Evolutionary conservation across 2,888 invertebrate species (phyloP), one percentile per base, ranked within the genome.

Genomic region (Drosophila austrosaltans): DNA sequence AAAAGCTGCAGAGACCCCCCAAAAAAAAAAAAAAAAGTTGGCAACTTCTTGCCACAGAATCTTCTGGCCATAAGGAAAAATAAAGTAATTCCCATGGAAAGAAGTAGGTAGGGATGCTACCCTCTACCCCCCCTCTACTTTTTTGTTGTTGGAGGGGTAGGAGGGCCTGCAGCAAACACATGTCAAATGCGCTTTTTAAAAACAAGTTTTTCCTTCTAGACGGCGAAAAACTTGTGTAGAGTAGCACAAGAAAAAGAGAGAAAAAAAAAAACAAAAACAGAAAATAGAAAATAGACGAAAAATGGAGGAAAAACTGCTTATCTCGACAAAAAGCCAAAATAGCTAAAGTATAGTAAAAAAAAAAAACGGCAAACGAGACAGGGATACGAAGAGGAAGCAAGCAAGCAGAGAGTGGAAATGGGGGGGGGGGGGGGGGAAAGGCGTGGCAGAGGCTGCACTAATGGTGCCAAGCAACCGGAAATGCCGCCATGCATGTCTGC

Each of bases 391-490:
- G 42, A 32, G 40, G 12, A 12, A 16, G 20, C 30, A n/a, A 2
- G 16, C 16, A 16, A 16, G 16, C 16, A 16, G 16, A 16, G 16
- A 16, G 16, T 16, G 16, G 16, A 16, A 16, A 16, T 16, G 16
- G 16, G 16, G 12, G 48, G 72, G 22, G 73, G 10, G 10, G 16
- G 16, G 16, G 12, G 48, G 72, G 22, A 75, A 36, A 36, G 89
- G 83, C 81, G 76, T 86, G 89, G 76, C 78, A 66, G 59, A 22
- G 40, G 84, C 59, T 75, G 81, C 79, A 84, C 88, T 90, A 88
- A 90, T 90, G 88, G 90, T 87, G 88, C 88, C 88, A 89, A 84
- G 85, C 77, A 89, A 81, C 87, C 88, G 88, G 87, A 89, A 84
- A 89, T 81, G 89, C 87, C 87, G 89, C 84, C 87, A 85, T 89